Conservation (phyloP, 2,888 invertebrate species). For the Dicycla oo region DNA sequence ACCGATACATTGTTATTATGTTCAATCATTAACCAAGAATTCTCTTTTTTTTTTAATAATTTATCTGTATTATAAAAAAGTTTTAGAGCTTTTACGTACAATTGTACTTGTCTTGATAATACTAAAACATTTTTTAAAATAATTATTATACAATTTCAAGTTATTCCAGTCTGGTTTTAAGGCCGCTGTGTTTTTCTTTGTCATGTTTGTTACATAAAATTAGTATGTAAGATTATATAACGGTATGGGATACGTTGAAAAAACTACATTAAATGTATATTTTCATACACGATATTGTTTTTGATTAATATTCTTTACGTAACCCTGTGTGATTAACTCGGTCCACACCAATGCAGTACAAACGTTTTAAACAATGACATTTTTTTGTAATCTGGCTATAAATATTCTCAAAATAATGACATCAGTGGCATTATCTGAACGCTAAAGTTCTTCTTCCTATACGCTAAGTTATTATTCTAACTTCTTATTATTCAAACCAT, state of each 20-base stretch:
- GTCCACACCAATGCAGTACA: background rate
- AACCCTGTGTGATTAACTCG: background rate
- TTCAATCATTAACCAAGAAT: constrained; percentile 34
- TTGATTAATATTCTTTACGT: constrained; percentile 25
- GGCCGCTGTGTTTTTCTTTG: constrained; percentile 27
- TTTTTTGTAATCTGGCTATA: background rate
- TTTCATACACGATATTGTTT: constrained; percentile 59
- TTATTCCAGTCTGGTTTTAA: constrained; percentile 38
- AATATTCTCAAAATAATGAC: constrained; percentile 5
- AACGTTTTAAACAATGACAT: background rate
- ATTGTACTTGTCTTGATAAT: constrained; percentile 54
- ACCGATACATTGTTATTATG: constrained; percentile 28
- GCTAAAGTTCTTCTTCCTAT: too few relatives aligned
- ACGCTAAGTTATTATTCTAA: too few relatives aligned
- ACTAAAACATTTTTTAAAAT: constrained; percentile 7
- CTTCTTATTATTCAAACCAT: too few relatives aligned
- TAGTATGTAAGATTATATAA: constrained; percentile 61
- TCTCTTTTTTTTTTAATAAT: constrained; percentile 35
- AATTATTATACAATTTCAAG: constrained; percentile 17
- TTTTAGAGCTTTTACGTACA: constrained; percentile 26
- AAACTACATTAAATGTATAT: constrained; percentile 70
- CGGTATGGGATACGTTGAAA: constrained; percentile 69
- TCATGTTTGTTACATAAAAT: constrained; percentile 49
- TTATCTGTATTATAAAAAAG: constrained; percentile 25
- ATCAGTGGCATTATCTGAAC: background rate